A percentile compares a stretch with the other conserved stretches of the same genome.
Conservation (phyloP, 1,140 invertebrate species). For the Polypedilum pembai region DNA sequence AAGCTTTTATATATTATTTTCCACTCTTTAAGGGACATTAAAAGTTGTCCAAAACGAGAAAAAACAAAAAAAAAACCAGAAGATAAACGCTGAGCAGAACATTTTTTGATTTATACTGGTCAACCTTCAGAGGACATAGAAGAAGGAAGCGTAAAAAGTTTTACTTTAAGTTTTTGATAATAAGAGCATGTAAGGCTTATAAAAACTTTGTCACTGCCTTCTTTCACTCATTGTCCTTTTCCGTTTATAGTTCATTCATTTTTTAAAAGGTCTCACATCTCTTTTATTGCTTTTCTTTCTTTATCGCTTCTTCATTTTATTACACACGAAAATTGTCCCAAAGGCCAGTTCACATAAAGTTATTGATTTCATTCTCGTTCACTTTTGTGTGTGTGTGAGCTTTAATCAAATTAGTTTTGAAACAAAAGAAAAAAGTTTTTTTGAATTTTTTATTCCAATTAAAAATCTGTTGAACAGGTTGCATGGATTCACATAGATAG, state of each 20-base stretch:
- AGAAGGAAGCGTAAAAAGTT: slow-evolving; percentile 11
- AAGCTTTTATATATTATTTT: not conserved
- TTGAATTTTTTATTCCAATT: not conserved
- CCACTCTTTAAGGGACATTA: not conserved
- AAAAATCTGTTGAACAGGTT: slow-evolving; percentile 53
- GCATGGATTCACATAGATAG: slow-evolving; percentile 90
- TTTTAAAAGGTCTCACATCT: slow-evolving; percentile 4
- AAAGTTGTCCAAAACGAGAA: slow-evolving; percentile 1
- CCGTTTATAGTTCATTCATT: not conserved
- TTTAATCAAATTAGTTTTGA: not conserved
- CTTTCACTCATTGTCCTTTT: slow-evolving; percentile 4
- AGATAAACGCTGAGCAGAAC: slow-evolving; percentile 10
- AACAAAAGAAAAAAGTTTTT: too few species aligned
- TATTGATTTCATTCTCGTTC: not conserved
- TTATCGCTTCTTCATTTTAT: slow-evolving; percentile 3
- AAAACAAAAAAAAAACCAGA: not conserved
- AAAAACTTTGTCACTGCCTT: not conserved
- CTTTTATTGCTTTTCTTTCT: slow-evolving; percentile 16
- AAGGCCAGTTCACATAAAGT: not conserved
- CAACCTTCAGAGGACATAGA: not conserved
- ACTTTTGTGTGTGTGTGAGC: not conserved
- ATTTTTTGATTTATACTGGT: slow-evolving; percentile 8
- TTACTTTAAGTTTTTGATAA: not conserved
- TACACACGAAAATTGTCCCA: not conserved
- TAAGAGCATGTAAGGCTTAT: too few species aligned